Conservation (phyloP, 2,797 vertebrate genomes). For the Onychomys torridus region DNA sequence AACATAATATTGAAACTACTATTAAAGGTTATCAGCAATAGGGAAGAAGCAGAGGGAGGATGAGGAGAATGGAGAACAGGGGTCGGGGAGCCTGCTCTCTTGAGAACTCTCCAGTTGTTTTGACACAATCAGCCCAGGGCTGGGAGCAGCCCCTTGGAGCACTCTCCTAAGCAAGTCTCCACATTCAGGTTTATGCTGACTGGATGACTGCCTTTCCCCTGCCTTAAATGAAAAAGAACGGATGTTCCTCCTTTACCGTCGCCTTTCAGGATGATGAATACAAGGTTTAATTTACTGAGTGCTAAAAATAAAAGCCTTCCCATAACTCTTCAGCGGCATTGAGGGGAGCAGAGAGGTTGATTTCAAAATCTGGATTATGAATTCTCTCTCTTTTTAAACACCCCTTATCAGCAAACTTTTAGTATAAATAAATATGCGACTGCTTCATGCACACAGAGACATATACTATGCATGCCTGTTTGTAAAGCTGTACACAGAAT, state of each 20-base stretch:
- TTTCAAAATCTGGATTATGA: conserved; percentile 52
- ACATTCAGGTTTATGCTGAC: background rate
- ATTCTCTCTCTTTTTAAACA: conserved; percentile 26
- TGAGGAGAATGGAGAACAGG: background rate
- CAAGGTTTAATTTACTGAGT: conserved; percentile 74
- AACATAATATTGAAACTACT: background rate
- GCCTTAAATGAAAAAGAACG: conserved; percentile 54
- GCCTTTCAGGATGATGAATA: conserved; percentile 72
- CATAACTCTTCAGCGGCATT: conserved; percentile 68
- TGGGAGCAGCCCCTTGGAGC: background rate
- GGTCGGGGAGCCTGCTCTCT: background rate
- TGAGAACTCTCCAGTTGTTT: background rate
- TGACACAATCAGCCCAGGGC: background rate
- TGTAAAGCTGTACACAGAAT: background rate
- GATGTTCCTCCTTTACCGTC: conserved; percentile 37
- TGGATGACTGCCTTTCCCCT: conserved; percentile 39
- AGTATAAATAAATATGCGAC: conserved; percentile 71
- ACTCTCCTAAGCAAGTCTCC: background rate
- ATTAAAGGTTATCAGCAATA: background rate
- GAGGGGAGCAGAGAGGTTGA: conserved; percentile 64
- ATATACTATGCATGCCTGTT: background rate
- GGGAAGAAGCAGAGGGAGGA: accelerated
- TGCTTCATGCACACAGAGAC: background rate
- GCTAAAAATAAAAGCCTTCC: conserved; percentile 78
- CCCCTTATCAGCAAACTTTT: conserved; percentile 61